phyloP scores from a whole-genome alignment of 1,140 invertebrate genomes.

The Drepana arcuata region DNA sequence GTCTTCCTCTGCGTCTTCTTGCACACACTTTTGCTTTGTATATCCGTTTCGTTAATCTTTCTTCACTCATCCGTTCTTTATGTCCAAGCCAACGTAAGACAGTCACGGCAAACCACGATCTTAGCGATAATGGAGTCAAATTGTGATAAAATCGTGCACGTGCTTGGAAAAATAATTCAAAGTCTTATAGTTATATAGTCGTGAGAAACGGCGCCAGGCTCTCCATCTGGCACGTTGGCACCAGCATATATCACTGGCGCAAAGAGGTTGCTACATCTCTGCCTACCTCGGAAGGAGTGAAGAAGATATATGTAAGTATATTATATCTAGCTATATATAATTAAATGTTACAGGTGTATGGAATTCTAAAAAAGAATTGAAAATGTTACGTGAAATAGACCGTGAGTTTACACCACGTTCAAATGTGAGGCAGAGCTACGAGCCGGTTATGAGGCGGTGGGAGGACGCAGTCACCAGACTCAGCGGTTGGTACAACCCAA shows the following conservation, averaged over 20 bases:
- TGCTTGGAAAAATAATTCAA: not conserved
- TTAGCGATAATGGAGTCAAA: too few relatives aligned
- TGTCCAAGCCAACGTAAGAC: too few relatives aligned
- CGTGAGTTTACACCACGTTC: constrained; percentile 75
- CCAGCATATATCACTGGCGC: not conserved
- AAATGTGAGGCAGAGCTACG: constrained; percentile 58
- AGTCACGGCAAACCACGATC: too few relatives aligned
- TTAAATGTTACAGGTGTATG: constrained; percentile 76
- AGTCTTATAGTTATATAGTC: not conserved
- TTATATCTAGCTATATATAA: not conserved
- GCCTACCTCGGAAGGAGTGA: too few relatives aligned
- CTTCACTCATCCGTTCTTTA: too few relatives aligned
- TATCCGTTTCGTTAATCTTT: too few relatives aligned
- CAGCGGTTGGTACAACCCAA: constrained; percentile 75
- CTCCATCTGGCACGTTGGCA: not conserved
- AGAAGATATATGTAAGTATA: not conserved
- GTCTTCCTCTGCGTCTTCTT: too few relatives aligned
- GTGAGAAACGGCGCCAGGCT: not conserved
- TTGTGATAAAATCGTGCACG: too few relatives aligned
- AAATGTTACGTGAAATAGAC: constrained; percentile 73
- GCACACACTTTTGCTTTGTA: too few relatives aligned
- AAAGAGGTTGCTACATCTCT: too few relatives aligned
- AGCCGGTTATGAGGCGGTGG: constrained; percentile 74
- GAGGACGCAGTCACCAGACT: constrained; percentile 78
- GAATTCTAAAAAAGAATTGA: constrained; percentile 78